Evolutionary conservation across 2,888 invertebrate genomes (phyloP), one percentile per base, ranked within the genome.

Genomic region (Drosophila helvetica): DNA sequence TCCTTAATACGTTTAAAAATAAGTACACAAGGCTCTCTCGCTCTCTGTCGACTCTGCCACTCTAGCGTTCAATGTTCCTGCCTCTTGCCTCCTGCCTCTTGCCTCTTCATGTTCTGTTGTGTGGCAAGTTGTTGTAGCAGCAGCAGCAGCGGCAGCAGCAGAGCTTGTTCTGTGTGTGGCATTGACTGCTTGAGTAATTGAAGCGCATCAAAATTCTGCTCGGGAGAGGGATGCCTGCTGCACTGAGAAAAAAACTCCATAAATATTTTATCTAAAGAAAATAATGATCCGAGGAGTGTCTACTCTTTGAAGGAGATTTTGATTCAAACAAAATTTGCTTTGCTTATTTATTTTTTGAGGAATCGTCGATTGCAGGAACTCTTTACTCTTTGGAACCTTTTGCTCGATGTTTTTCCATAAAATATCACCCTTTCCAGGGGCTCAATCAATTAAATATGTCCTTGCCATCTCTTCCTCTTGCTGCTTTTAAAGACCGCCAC

Each of bases 181-280:
- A 86, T 86, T 81, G 83, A 82, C 78, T 83, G 84, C 78, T 74
- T 83, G 80, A 81, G 78, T 78, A 86, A 80, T 80, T 83, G 81
- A 80, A 65, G 74, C 69, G 69, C 71, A 74, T 80, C 82, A 66
- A 66, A 68, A 68, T 75, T 58, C 51, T 46, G 61, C n/a, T 2
- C 6, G 38, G 6, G 5, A 15, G 12, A 6, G 59, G 60, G 52
- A 65, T 54, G 60, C 22, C 22, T 51, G 60, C 55, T 51, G 27
- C 67, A 64, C 64, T n/a, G 50, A 1, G 25, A 5, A 19, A 62
- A 19, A 62, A 55, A 62, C 18, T 46, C 15, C 45, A 15, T 42
- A n/a, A 2, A n/a, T 27, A 53, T 19, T 52, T 9, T 8, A 12
- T 4, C 8, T 15, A 4, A 22, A 4, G 22, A 22, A 22, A 22